Evolutionary conservation across 1,140 invertebrate species (phyloP), one percentile per base, ranked within the genome.

Genomic region (Samia ricini): DNA sequence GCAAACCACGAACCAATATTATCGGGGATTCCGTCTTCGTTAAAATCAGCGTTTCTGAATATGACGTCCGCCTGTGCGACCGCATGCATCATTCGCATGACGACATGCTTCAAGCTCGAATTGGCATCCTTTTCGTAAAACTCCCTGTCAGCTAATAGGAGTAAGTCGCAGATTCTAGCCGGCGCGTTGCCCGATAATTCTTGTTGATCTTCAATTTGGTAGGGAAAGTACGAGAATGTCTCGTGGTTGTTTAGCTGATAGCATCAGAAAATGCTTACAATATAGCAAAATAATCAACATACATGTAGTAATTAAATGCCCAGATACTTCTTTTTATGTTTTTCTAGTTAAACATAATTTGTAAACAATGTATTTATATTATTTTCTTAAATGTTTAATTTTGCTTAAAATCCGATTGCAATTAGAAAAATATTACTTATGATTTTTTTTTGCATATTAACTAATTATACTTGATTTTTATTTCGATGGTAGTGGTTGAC

Each of bases 1-100:
- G 5, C 1, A 36, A 36, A 15, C 5, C 18, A 18, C 57, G 66
- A 59, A 86, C 86, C 86, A 61, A 89, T 86, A 68, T 89, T 89
- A 76, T 88, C 86, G n/a, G 86, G 86, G 7, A 82, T 58, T 0
- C 85, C 85, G 49, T 89, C 83, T 54, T 88, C 85, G 23, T 89
- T 75, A 48, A 89, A 89, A 33, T 89, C 86, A 2, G 86, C 73
- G 56, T 88, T 88, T 54, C 85, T 79, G 60, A 88, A 86, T 61
- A 89, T 85, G 23, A 88, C 75, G 52, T 89, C 86, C 4, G 85
- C 85, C 58, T 88, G 86, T 12, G 86, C 82, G 0, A 88, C 78
- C 0, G 86, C 82, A 20, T 89, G 86, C 64, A 89, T 79, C 86
- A 89, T 89, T 50, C 82, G 69, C 18, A 74, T 52, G 4, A 89